These are phyloP conservation scores for Falco cherrug DNA, from an alignment of 2,797 vertebrate genomes.

Conservation along the genomic window DNA sequence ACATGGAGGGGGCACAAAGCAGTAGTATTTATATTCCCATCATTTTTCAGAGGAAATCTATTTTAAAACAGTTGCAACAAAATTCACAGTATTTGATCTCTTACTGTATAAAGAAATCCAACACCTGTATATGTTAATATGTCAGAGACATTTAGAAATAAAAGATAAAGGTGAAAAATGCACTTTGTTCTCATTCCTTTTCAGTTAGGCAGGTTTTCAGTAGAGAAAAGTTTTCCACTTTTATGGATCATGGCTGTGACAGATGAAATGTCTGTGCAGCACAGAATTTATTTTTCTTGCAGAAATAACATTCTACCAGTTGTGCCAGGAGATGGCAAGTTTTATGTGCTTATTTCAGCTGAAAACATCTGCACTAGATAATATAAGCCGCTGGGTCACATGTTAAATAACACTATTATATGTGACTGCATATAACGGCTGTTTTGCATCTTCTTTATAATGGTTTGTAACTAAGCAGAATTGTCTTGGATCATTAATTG, in stretches of 20 bases:
- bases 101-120: neutral
- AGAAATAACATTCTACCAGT: constrained; percentile 40
- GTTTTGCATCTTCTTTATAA: neutral
- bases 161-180: constrained; percentile 28
- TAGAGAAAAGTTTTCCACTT: constrained; percentile 12
- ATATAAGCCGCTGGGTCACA: constrained; percentile 10
- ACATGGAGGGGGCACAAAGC: neutral
- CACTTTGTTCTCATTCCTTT: neutral
- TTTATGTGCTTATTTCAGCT: constrained; percentile 38
- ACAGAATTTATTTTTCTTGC: constrained; percentile 47
- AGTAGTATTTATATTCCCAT: neutral
- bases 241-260: constrained; percentile 36
- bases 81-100: neutral
- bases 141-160: constrained; percentile 7
- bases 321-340: constrained; percentile 41
- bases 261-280: constrained; percentile 21
- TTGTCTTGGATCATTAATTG: neutral
- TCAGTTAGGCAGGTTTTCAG: neutral
- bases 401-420: constrained; percentile 43
- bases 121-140: neutral
- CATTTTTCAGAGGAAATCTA: neutral
- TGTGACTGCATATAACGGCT: neutral
- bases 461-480: neutral
- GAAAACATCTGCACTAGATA: constrained; percentile 54
- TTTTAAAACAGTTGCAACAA: neutral